These are phyloP conservation scores for Alethe castanea DNA, from an alignment of 2,113 vertebrate species.

Conservation along the genomic window DNA sequence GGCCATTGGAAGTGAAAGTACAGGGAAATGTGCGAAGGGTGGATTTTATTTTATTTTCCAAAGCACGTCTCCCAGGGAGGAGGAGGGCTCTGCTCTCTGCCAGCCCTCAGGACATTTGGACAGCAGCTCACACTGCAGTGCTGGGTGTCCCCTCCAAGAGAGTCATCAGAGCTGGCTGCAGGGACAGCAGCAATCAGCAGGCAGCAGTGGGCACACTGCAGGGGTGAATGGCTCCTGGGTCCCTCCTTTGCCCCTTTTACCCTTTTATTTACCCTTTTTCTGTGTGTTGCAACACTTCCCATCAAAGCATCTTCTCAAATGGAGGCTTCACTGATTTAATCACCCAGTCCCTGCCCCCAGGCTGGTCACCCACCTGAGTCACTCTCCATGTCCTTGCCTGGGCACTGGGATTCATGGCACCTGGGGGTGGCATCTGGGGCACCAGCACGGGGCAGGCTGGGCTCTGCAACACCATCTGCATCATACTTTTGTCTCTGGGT, in stretches of 20 bases:
- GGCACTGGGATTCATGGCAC: fast-evolving
- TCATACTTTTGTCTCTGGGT: not conserved
- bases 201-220: not conserved
- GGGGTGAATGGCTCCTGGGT: not conserved
- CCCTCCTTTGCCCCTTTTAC: not conserved
- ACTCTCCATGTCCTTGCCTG: fast-evolving
- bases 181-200: not conserved
- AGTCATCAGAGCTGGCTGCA: not conserved
- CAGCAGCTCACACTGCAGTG: fast-evolving
- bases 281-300: not conserved
- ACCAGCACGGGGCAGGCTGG: not conserved
- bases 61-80: not conserved
- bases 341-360: not conserved
- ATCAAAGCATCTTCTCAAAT: not conserved
- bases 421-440: not conserved
- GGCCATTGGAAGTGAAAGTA: not conserved
- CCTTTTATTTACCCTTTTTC: not conserved
- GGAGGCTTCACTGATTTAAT: not conserved
- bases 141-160: not conserved
- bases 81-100: not conserved
- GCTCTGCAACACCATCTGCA: not conserved
- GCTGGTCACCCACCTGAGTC: not conserved
- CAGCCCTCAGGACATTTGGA: not conserved
- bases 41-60: not conserved
- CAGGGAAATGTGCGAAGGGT: not conserved